Evolutionary conservation across 2,888 invertebrate species (phyloP), one percentile per base, ranked within the genome.

Genomic region (Thelaira solivaga): DNA sequence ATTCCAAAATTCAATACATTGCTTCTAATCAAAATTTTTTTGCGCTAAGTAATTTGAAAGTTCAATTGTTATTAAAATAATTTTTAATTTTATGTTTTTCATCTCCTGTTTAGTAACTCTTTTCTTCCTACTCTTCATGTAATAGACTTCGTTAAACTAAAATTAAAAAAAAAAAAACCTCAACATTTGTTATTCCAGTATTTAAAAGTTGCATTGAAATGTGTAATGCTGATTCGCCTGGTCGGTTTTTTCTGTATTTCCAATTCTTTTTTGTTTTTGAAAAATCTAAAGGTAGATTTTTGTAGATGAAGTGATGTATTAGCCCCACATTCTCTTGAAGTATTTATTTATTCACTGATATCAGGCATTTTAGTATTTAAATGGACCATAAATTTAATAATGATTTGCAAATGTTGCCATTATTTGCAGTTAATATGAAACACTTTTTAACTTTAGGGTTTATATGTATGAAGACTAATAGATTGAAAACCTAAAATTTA

Each of bases 401-500:
- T 7, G 49, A 59, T 59, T 57, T 45, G n/a, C 10, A 68, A 57
- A 57, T 47, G 29, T 36, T 57, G 45, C 53, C 67, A 26, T 57
- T 57, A 18, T 4, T 8, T 10, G 22, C 16, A 57, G 59, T 13
- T 26, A 13, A 16, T 55, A 7, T n/a, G 39, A 13, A 18, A n/a
- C n/a, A n/a, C n/a, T n/a, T n/a, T n/a, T n/a, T n/a, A n/a, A n/a
- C n/a, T n/a, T n/a, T n/a, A n/a, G n/a, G n/a, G n/a, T n/a, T n/a
- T n/a, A n/a, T n/a, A n/a, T n/a, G n/a, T n/a, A n/a, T n/a, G n/a
- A n/a, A n/a, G n/a, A n/a, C n/a, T n/a, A n/a, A n/a, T n/a, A n/a
- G n/a, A n/a, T n/a, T n/a, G n/a, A n/a, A n/a, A n/a, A n/a, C n/a
- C n/a, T n/a, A n/a, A n/a, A n/a, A n/a, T n/a, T n/a, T n/a, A n/a